Evolutionary conservation across 2,888 invertebrate genomes (phyloP).

Genomic region (Incurvaria masculella): DNA sequence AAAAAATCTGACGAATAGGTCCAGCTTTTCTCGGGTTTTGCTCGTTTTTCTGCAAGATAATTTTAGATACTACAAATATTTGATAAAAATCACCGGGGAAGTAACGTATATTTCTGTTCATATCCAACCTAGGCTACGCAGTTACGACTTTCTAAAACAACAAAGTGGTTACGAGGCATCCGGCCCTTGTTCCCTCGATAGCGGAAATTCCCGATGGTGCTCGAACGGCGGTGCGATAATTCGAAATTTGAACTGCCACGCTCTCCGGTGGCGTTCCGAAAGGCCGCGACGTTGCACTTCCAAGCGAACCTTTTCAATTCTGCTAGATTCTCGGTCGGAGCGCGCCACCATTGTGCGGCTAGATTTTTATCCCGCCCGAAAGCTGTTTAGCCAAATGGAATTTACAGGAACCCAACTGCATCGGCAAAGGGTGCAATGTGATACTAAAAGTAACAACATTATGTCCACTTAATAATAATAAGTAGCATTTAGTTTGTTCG

Average conservation of each 20-base stretch:
- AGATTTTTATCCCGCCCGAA: constrained; percentile 55
- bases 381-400: constrained; percentile 58
- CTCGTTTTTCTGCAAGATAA: too few relatives aligned
- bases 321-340: constrained; percentile 50
- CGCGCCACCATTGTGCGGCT: constrained; percentile 52
- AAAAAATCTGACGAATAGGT: too few relatives aligned
- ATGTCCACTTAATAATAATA: too few relatives aligned
- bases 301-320: constrained; percentile 56
- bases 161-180: constrained; percentile 44
- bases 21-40: too few relatives aligned
- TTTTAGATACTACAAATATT: too few relatives aligned
- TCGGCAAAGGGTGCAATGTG: constrained; percentile 53
- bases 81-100: too few relatives aligned
- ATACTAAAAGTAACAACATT: constrained; percentile 57
- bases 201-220: neutral
- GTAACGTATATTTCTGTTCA: too few relatives aligned
- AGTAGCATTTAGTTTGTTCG: too few relatives aligned
- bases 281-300: constrained; percentile 36
- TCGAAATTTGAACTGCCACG: constrained; percentile 30
- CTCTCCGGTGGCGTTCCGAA: neutral
- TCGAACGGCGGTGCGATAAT: constrained; percentile 25
- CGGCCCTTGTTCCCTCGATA: constrained; percentile 36
- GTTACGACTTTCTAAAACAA: too few relatives aligned
- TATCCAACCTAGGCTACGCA: too few relatives aligned
- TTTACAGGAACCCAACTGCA: constrained; percentile 56